phyloP scores from a whole-genome alignment of 2,797 vertebrate genomes.

The Petrocephalus sullivani region DNA sequence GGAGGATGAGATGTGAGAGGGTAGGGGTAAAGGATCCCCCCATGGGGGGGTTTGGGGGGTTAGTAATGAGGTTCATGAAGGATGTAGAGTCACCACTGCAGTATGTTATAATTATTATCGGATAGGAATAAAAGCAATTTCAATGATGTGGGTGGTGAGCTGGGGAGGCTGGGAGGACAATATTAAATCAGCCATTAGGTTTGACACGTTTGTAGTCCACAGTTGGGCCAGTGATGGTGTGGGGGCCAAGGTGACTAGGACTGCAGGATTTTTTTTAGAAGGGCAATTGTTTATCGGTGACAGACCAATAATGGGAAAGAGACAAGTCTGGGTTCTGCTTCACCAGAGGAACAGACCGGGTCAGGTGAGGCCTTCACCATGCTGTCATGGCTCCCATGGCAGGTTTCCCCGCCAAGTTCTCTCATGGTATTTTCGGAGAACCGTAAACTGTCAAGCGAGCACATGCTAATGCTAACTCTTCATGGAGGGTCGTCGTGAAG shows the following conservation, averaged over 20 bases:
- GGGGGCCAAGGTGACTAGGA: slow-evolving; percentile 19
- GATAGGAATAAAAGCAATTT: background rate
- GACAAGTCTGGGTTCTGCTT: background rate
- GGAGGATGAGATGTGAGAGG: background rate
- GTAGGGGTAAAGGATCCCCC: background rate
- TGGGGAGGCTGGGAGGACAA: background rate
- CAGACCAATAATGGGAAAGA: slow-evolving; percentile 11
- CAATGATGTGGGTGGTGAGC: background rate
- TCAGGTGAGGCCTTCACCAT: slow-evolving; percentile 2
- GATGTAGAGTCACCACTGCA: background rate
- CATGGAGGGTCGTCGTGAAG: background rate
- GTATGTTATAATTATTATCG: background rate
- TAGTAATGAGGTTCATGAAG: background rate
- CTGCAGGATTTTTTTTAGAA: background rate
- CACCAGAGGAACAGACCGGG: background rate
- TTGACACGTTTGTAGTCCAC: too few relatives aligned
- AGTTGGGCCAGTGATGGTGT: background rate
- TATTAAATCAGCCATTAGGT: background rate
- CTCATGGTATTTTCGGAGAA: background rate
- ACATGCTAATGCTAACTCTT: background rate
- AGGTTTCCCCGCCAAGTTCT: background rate
- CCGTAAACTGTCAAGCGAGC: background rate
- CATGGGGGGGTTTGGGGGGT: background rate
- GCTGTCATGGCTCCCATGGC: background rate
- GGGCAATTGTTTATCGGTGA: background rate